Base-by-base conservation (phyloP, 2,888 invertebrate genomes). In the Pachydiplax longipennis region DNA sequence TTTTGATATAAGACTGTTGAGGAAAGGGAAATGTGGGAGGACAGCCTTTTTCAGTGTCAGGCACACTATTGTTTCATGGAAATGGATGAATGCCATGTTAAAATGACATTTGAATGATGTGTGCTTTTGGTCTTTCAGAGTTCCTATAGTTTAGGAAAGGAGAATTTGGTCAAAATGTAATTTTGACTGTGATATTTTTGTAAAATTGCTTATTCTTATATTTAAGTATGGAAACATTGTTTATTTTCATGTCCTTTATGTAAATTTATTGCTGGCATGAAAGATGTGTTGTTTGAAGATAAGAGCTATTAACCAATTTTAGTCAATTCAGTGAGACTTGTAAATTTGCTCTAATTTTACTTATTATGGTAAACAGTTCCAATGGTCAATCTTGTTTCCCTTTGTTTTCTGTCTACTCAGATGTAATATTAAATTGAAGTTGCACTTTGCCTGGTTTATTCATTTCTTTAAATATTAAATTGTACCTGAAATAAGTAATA, bases 181-280 rank as follows among this genome's bases (percentile, higher is more conserved):
- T 87, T 87, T 87, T 87, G 87, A 87, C 87, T 87, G 87, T 87
- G 87, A 87, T 87, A 87, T 87, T 87, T 87, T 87, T 87, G 87
- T 87, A 87, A 87, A 87, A 61, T 87, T 87, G 61, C 87, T 61
- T 37, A 87, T 65, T 87, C 61, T 87, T 61, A 87, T 87, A 65
- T 87, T 53, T 87, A 61, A 65, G 35, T 87, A 61, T 37, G 61
- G 37, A 58, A 87, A 87, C 22, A 65, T 37, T 61, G 58, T 61
- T 83, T 37, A 37, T n/a, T 58, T 87, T 87, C 58, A 61, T 61
- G 37, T 87, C 61, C 0, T 53, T 58, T 61, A 61, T 87, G 53
- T 87, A n/a, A 18, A 87, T 58, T 87, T 40, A 13, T 37, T 61
- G 61, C 37, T 22, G 53, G 18, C 53, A 53, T 53, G 53, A 53